Percentiles rank a stretch among this genome's conserved stretches.
Evolutionary conservation across 2,888 invertebrate genomes (phyloP).

Genomic region (Lithosia quadra): DNA sequence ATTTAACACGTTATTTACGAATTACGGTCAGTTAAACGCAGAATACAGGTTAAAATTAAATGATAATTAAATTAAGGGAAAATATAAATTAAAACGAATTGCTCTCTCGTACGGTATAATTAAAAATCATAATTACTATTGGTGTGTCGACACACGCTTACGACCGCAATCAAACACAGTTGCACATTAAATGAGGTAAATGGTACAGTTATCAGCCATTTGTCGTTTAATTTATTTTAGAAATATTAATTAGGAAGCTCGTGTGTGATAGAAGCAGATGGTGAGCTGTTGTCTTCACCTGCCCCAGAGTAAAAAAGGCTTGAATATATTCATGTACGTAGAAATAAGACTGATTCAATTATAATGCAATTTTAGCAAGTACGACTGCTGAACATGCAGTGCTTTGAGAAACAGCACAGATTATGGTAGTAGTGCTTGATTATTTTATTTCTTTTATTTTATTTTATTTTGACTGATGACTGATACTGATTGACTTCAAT

Average conservation of each 20-base stretch:
- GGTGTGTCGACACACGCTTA: conserved; percentile 60
- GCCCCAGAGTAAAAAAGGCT: too few species aligned
- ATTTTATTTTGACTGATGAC: too few species aligned
- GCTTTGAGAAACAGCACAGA: too few species aligned
- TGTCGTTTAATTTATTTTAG: too few species aligned
- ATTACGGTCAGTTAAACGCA: conserved; percentile 44
- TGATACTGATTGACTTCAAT: too few species aligned
- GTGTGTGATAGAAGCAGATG: not conserved
- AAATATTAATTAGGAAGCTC: not conserved
- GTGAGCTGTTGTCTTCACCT: not conserved
- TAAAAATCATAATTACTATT: conserved; percentile 75
- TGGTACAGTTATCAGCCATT: conserved; percentile 17
- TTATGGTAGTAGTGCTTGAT: too few species aligned
- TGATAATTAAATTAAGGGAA: conserved; percentile 53
- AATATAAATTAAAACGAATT: conserved; percentile 56
- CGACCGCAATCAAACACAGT: conserved; percentile 84
- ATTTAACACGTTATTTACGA: conserved; percentile 46
- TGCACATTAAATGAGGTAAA: conserved; percentile 71
- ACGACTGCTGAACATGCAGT: too few species aligned
- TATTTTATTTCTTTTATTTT: too few species aligned
- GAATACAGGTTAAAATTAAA: conserved; percentile 50
- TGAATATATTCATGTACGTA: too few species aligned
- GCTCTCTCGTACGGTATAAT: conserved; percentile 59
- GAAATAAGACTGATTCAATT: too few species aligned
- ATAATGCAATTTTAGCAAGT: too few species aligned